Base-by-base conservation (phyloP, 2,797 vertebrate species). In the Acestrorhynchus altus region DNA sequence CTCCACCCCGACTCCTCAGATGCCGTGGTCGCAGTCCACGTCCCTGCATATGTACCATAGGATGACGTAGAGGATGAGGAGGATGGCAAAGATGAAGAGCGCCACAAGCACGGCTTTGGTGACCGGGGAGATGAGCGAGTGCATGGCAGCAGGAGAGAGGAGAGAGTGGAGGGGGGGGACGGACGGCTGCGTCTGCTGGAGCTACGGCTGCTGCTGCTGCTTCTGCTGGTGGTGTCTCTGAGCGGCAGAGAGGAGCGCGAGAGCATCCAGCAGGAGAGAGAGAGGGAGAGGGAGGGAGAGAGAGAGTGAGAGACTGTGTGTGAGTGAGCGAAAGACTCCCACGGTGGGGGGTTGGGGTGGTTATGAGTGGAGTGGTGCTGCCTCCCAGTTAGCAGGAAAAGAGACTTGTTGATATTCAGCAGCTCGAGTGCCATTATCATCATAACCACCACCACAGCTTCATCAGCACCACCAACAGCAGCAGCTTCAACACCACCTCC, bases 1-100 rank as follows among this genome's bases (percentile, higher is more conserved):
- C n/a, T 8, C 20, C 22, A 8, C 83, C 78, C 83, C 86, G 82
- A 86, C 86, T 83, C 85, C 84, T 98, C 94, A 98, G 86, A 98
- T 95, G 74, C 97, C 97, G 93, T 98, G 97, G 86, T 98, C 97
- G 87, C 96, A 98, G 91, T 99, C 97, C 89, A 97, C 97, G 91
- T 98, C 97, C 80, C 97, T 94, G 93, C 97, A 99, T 88, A 99
- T 99, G 93, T 99, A 99, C 97, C 97, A 99, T 18, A 99, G 94
- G 85, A 99, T 98, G 90, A 98, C 97, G 89, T 98, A 99, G 63
- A 99, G 96, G 89, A 99, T 99, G 86, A 99, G 94, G 74, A 99
- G 94, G 89, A 99, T 98, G 88, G 97, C 97, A 91, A 99, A 97
- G 91, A 99, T 97, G 92, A 99, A 99, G 65, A 99, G 92, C 80